Percentiles rank a stretch among this genome's conserved stretches.
Evolutionary conservation across 2,888 invertebrate species (phyloP).

Genomic region (Lepidocyrtoides sp.): DNA sequence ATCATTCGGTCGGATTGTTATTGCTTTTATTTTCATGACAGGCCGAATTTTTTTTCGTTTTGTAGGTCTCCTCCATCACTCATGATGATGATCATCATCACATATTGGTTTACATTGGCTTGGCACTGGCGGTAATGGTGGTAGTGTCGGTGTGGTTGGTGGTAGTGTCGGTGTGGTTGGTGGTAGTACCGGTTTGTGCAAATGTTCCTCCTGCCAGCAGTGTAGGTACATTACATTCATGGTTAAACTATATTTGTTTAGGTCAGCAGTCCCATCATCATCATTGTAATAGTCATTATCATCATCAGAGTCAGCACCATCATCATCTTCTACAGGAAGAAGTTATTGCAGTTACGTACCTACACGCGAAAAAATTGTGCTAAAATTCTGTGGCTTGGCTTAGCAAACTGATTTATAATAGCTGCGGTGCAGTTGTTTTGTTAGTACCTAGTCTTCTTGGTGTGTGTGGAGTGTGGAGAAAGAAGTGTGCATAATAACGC

Average conservation of each 20-base stretch:
- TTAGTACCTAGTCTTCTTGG: not conserved
- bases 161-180: constrained; percentile 40
- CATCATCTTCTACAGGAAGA: constrained; percentile 24
- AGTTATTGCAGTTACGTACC: not conserved
- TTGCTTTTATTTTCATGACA: constrained; percentile 55
- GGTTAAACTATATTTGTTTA: constrained; percentile 59
- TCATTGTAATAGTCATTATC: constrained; percentile 31
- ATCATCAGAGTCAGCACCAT: constrained; percentile 48
- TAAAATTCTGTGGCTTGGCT: constrained; percentile 32
- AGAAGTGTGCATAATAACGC: constrained; percentile 8
- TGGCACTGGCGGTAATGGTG: not conserved
- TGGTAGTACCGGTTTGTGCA: constrained; percentile 61
- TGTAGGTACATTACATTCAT: not conserved
- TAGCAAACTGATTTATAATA: not conserved
- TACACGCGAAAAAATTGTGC: constrained; percentile 24
- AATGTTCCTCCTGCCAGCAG: constrained; percentile 44
- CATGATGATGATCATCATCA: constrained; percentile 17
- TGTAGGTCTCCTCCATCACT: constrained; percentile 50
- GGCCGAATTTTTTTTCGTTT: constrained; percentile 31
- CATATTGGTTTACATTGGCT: not conserved
- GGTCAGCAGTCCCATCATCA: constrained; percentile 39
- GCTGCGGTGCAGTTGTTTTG: not conserved
- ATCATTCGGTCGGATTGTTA: constrained; percentile 49
- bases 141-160: constrained; percentile 1
- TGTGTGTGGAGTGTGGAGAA: constrained; percentile 15